Evolutionary conservation across 2,113 vertebrate species (phyloP).

Genomic region (Aspidoscelis tigris): DNA sequence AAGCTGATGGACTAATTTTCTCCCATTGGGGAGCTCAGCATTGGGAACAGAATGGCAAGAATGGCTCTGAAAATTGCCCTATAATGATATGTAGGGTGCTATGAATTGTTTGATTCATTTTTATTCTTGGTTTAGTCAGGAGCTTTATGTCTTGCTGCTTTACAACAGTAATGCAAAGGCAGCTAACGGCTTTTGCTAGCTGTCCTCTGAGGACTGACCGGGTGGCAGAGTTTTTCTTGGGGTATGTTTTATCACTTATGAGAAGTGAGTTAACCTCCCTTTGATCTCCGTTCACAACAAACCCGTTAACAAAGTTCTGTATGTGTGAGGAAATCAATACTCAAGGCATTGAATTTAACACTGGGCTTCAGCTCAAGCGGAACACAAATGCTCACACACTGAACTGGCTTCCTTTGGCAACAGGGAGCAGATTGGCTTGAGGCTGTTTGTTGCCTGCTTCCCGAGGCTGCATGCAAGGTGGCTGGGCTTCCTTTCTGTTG

Average conservation of each 20-base stretch:
- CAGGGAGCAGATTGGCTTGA: constrained; percentile 43
- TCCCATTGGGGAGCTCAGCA: accelerated
- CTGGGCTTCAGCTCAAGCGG: constrained; percentile 73
- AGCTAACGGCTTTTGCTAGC: constrained; percentile 53
- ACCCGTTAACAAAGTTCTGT: constrained; percentile 76
- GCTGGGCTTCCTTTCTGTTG: accelerated
- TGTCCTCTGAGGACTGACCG: constrained; percentile 61
- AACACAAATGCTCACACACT: constrained; percentile 48
- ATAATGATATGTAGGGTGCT: not conserved
- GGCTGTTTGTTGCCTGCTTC: constrained; percentile 57
- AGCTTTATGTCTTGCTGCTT: constrained; percentile 56
- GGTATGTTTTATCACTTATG: constrained; percentile 67
- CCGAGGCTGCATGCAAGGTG: constrained; percentile 52
- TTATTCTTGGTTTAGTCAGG: constrained; percentile 45
- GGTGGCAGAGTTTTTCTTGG: constrained; percentile 54
- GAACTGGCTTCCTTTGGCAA: constrained; percentile 63
- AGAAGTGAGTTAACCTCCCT: constrained; percentile 76
- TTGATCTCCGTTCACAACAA: constrained; percentile 73
- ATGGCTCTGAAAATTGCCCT: accelerated
- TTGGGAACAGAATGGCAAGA: not conserved
- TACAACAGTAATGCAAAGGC: not conserved
- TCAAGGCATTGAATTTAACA: constrained; percentile 74
- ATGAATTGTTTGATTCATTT: constrained; percentile 28
- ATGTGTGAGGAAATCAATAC: constrained; percentile 75
- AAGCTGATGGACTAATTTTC: not conserved